Evolutionary conservation across 2,113 vertebrate genomes (phyloP).

Genomic region (Nycticryphes semicollaris): DNA sequence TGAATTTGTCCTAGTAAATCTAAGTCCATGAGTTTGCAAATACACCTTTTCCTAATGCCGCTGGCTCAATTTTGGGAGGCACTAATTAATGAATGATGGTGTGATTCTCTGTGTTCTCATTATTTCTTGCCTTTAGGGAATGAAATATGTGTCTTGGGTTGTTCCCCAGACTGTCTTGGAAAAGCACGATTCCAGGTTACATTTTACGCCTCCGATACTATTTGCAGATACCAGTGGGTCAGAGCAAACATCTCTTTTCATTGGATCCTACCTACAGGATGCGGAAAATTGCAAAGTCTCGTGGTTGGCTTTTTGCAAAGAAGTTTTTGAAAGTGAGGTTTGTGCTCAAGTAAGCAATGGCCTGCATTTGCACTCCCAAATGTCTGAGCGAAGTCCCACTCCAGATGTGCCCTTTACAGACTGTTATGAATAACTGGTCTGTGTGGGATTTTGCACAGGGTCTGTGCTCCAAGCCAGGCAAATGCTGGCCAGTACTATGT

Average conservation of each 20-base stretch:
- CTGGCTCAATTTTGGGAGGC: background rate
- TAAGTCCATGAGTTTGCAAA: background rate
- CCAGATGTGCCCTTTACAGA: background rate
- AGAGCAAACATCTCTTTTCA: background rate
- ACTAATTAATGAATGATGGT: background rate
- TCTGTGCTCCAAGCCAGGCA: background rate
- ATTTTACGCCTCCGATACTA: background rate
- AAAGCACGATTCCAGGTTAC: background rate
- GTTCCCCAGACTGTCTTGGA: background rate
- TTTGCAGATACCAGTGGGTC: background rate
- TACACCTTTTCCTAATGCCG: background rate
- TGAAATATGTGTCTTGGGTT: background rate
- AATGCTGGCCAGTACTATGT: background rate
- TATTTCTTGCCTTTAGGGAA: background rate
- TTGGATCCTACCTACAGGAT: background rate
- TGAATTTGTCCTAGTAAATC: background rate
- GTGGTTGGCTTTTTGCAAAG: background rate
- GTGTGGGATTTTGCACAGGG: background rate
- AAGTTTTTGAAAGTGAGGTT: background rate
- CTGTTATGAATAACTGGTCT: background rate
- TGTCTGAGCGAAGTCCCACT: background rate
- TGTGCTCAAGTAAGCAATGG: background rate
- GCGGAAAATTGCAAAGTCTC: background rate
- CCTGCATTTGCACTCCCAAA: background rate
- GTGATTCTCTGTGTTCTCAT: background rate